These are phyloP conservation scores for Barbus barbus DNA, from an alignment of 2,113 vertebrate species.

Conservation along the genomic window DNA sequence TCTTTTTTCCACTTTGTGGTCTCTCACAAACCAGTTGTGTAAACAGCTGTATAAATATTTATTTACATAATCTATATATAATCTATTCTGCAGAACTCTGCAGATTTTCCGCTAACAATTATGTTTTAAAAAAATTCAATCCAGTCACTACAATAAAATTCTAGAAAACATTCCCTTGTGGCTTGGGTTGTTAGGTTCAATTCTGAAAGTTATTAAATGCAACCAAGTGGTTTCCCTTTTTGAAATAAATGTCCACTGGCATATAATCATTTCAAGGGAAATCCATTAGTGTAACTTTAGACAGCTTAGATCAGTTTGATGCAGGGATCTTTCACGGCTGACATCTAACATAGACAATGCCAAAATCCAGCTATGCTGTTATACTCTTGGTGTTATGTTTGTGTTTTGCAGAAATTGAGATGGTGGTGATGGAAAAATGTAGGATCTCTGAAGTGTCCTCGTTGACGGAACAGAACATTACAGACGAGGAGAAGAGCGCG, in stretches of 20 bases:
- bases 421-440: constrained; percentile 98
- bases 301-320: not conserved
- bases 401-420: constrained; percentile 89
- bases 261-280: not conserved
- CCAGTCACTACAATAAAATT: not conserved
- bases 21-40: not conserved
- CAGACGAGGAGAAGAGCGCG: constrained; percentile 94
- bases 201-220: not conserved
- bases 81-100: not conserved
- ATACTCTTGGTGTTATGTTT: not conserved
- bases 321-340: not conserved
- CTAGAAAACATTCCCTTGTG: not conserved
- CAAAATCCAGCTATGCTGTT: not conserved
- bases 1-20: not conserved
- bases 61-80: not conserved
- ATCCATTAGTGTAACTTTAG: not conserved
- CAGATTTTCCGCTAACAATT: not conserved
- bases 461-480: constrained; percentile 92
- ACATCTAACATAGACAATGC: not conserved
- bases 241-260: not conserved
- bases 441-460: constrained; percentile 77
- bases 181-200: not conserved
- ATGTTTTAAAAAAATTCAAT: not conserved
- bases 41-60: not conserved
- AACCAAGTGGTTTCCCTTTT: not conserved